A percentile compares a stretch with the other conserved stretches of the same genome.
Conservation (phyloP, 2,113 vertebrate genomes). For the Agapornis roseicollis region DNA sequence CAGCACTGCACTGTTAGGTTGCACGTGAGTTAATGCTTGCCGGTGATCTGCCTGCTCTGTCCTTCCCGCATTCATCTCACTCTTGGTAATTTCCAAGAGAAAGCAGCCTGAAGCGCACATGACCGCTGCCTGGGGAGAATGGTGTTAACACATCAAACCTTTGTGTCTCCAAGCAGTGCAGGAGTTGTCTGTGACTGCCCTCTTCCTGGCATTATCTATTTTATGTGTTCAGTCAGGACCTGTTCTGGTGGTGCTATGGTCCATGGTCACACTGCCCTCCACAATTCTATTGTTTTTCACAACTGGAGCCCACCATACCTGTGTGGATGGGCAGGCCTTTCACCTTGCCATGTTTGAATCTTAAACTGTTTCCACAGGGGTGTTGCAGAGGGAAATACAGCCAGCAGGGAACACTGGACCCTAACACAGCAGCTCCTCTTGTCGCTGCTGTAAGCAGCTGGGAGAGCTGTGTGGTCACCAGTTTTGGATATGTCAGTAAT, state of each 20-base stretch:
- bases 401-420: not conserved
- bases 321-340: not conserved
- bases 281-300: not conserved
- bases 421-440: not conserved
- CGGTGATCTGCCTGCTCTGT: not conserved
- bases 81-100: not conserved
- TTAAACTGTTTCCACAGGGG: not conserved
- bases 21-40: not conserved
- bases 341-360: not conserved
- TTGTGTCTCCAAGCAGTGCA: not conserved
- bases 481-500: not conserved
- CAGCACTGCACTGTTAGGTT: not conserved
- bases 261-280: not conserved
- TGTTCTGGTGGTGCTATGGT: accelerated
- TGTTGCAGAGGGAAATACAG: not conserved
- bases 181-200: not conserved
- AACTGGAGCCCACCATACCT: not conserved
- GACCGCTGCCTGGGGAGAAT: not conserved
- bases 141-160: not conserved
- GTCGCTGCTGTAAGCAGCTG: not conserved
- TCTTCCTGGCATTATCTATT: accelerated
- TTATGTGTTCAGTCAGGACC: not conserved
- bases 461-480: not conserved
- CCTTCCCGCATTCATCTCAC: not conserved
- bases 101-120: not conserved